These are phyloP conservation scores for Callorhinus ursinus DNA, from an alignment of 2,113 vertebrate genomes.

Conservation along the genomic window DNA sequence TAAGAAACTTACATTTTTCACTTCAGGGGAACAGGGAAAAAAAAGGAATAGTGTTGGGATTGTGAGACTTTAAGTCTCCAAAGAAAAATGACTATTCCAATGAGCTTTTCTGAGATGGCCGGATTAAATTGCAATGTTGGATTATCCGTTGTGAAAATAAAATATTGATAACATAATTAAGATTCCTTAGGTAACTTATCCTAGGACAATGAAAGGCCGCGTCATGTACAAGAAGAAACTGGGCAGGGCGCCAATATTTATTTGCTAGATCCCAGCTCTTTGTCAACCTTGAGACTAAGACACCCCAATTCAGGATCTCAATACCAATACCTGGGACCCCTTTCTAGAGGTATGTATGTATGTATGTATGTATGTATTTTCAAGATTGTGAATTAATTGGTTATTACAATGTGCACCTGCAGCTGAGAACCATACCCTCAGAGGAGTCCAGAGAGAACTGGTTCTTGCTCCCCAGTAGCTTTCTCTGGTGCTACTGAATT, in stretches of 20 bases:
- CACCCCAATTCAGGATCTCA: background rate
- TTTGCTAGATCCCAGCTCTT: background rate
- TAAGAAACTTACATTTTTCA: background rate
- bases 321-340: background rate
- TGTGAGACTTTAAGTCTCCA: background rate
- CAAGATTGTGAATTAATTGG: background rate
- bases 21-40: background rate
- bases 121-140: background rate
- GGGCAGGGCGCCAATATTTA: background rate
- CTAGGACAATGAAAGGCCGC: background rate
- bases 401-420: background rate
- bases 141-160: background rate
- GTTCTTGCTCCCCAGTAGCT: background rate
- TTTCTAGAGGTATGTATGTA: background rate
- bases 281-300: background rate
- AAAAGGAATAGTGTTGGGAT: background rate
- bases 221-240: background rate
- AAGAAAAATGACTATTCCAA: background rate
- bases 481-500: background rate
- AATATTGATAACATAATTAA: slow-evolving; percentile 26
- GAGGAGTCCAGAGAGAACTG: background rate
- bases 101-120: background rate
- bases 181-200: background rate
- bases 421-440: background rate
- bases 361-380: background rate